Base-by-base conservation (phyloP, 2,888 invertebrate species). In the Apamea epomidion region DNA sequence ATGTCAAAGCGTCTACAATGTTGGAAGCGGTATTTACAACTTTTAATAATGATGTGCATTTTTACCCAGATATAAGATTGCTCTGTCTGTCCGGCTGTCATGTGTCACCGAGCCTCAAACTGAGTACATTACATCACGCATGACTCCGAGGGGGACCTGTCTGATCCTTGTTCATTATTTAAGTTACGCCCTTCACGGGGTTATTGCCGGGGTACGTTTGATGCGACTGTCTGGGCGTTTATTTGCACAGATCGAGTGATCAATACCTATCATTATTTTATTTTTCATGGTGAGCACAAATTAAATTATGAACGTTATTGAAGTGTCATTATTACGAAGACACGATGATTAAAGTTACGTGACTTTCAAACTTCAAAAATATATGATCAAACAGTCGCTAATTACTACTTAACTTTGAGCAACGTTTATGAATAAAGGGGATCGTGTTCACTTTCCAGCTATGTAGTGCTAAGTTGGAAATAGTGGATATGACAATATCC, bases 51-150 rank as follows among this genome's bases (percentile, higher is more conserved):
- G 6, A 45, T 48, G 21, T 8, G 48, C 45, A 42, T 45, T 58
- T 73, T 37, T 32, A 32, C 45, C 8, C n/a, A 48, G 8, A 71
- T 18, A 71, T 18, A 10, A 48, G 54, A 54, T n/a, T 2, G n/a
- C 37, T 70, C 12, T 37, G 51, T 76, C n/a, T 54, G 82, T 72
- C 76, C 29, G 29, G 67, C 8, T 48, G 76, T 82, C 72, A 62
- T 37, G 29, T 82, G 72, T 62, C 60, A 62, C 82, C 29, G 82
- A 54, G 29, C 32, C 60, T 45, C 62, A 64, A 32, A 2, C 70
- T 45, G 60, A 60, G 82, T 45, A 62, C 76, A 82, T 82, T 68
- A 76, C 76, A 76, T 64, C 82, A 82, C 82, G 82, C 76, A 21
- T 72, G 76, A 82, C 68, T 76, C 70, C 60, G n/a, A 82, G 82